Base-by-base conservation (phyloP, 1,140 invertebrate genomes). In the Theocolax elegans region DNA sequence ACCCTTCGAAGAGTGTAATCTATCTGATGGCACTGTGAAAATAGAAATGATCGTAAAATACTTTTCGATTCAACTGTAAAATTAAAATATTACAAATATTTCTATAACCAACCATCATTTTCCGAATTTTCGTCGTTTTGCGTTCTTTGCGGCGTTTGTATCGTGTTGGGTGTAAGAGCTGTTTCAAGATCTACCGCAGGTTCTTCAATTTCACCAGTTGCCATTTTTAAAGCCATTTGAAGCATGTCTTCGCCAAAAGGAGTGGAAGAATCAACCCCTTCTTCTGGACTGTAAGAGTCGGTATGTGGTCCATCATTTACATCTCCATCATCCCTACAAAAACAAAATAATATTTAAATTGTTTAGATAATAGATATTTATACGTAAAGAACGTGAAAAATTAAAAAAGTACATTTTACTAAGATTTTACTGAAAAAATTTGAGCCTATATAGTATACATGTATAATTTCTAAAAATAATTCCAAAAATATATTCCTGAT, bases 191-290 rank as follows among this genome's bases (percentile, higher is more conserved):
- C 90, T 38, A 91, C 92, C 25, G 90, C 91, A 62, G 91, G 89
- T 71, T 92, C 91, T 62, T 93, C 91, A 71, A 94, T 90, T 79
- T 72, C 70, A 8, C 85, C 86, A 1, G 92, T 90, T 23, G 94
- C 94, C 92, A 95, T 95, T 83, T 94, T 93, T 1, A 95, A 80
- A 7, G 93, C 93, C 89, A 95, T 95, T 85, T 95, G 93, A 1
- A 96, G 83, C 87, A 95, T 92, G 78, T 96, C 94, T 69, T 95
- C 94, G 8, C 92, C 92, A 74, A 93, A 93, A 0, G 91, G 88
- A 75, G 92, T 91, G 76, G 89, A 90, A 2, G 88, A 85, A 68
- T 88, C 89, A 7, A 88, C 88, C 6, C 76, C 81, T 77, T 88
- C 88, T 77, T 88, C 88, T 2, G 90, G 89, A 80, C 89, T 91